Percentiles rank a stretch among this genome's conserved stretches.
These are phyloP conservation scores for Kuschelorhynchus macadamiae DNA, from an alignment of 2,888 invertebrate species.

Conservation along the genomic window DNA sequence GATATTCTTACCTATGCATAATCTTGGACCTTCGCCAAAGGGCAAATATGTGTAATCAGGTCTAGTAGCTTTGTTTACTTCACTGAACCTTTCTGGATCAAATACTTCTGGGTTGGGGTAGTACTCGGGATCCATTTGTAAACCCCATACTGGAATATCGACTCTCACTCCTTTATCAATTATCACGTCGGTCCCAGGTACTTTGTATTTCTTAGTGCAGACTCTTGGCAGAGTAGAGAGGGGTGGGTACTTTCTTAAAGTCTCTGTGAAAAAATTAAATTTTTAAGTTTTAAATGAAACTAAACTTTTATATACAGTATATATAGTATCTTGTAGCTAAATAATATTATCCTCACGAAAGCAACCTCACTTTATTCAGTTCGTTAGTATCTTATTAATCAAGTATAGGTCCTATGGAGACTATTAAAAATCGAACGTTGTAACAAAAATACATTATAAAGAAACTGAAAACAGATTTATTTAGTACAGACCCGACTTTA, in stretches of 20 bases:
- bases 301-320: too few relatives aligned
- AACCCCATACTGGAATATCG: conserved; percentile 59
- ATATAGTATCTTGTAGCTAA: too few relatives aligned
- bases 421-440: too few relatives aligned
- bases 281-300: too few relatives aligned
- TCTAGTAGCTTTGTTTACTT: conserved; percentile 52
- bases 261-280: too few relatives aligned
- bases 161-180: conserved; percentile 64
- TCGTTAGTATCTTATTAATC: too few relatives aligned
- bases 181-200: conserved; percentile 61
- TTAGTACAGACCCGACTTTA: too few relatives aligned
- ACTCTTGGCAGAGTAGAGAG: conserved; percentile 55
- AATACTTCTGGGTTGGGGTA: conserved; percentile 30
- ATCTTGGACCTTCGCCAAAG: conserved; percentile 61
- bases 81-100: conserved; percentile 29
- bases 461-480: too few relatives aligned
- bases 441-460: too few relatives aligned
- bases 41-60: conserved; percentile 53
- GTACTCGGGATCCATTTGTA: conserved; percentile 57
- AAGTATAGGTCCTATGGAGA: too few relatives aligned
- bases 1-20: conserved; percentile 61
- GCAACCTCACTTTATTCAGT: too few relatives aligned
- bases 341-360: too few relatives aligned
- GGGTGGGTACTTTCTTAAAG: conserved; percentile 65
- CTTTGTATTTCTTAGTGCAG: conserved; percentile 56